Evolutionary conservation across 2,888 invertebrate genomes (phyloP), one percentile per base, ranked within the genome.

Genomic region (Notodonta dromedarius): DNA sequence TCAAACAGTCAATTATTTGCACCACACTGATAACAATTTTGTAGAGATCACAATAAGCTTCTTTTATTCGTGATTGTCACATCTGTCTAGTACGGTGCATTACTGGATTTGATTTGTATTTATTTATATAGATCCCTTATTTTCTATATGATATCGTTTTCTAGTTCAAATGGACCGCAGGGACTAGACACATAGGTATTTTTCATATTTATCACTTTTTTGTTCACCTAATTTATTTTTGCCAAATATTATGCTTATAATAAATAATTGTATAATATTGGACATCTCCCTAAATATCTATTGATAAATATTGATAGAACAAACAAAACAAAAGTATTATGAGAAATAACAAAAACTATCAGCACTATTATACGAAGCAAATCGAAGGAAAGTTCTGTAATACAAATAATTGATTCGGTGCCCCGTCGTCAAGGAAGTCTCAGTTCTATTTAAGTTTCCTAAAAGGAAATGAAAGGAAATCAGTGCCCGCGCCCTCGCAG

Each of bases 381-480:
- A 90, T 90, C 85, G 84, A 79, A 83, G 77, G 75, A 88, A 90
- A 90, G 84, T 89, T 89, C 79, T 75, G 82, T 82, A 89, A 89
- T 88, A 88, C 90, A 92, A 91, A 91, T 92, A 93, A 93, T 93
- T 91, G 93, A 93, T 93, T 91, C 86, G 85, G 86, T 84, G 83
- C 87, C 85, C 85, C 87, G 88, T 89, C 87, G 90, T 89, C 88
- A 89, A 83, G 89, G 88, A 91, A 91, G 86, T 90, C 91, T 90
- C 89, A 86, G 89, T 89, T 93, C 91, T 93, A 92, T 93, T 92
- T 91, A 91, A 93, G 93, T 93, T 93, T 92, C 91, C 91, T 91
- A 86, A 92, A 88, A 91, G 93, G 93, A 93, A 93, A 93, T 93
- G 91, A 92, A 91, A 91, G 92, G 93, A 93, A 93, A 93, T 93